phyloP scores from a whole-genome alignment of 2,797 vertebrate genomes.

The Sebastes cheni region DNA sequence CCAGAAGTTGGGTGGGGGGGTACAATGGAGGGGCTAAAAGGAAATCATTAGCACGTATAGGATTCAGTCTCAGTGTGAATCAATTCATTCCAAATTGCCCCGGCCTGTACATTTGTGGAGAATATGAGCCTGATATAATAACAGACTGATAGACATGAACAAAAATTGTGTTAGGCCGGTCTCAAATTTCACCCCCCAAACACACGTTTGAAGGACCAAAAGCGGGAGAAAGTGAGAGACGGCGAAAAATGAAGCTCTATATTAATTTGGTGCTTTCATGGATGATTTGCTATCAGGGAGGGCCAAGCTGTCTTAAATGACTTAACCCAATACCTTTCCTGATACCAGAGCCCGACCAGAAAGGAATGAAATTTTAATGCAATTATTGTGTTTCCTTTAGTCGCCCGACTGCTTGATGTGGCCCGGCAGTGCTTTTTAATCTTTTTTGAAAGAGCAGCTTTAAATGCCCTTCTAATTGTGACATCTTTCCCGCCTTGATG shows the following conservation, averaged over 20 bases:
- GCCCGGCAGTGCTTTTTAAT: slow-evolving; percentile 82
- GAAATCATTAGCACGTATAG: slow-evolving; percentile 92
- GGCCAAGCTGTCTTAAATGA: slow-evolving; percentile 87
- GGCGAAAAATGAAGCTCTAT: slow-evolving; percentile 94
- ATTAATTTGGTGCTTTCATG: slow-evolving; percentile 96
- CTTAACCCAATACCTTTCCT: slow-evolving; percentile 88
- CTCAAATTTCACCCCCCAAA: slow-evolving; percentile 94
- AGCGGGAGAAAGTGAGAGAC: slow-evolving; percentile 72
- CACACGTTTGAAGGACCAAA: slow-evolving; percentile 87
- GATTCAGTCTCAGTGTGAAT: slow-evolving; percentile 90
- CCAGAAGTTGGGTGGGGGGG: slow-evolving; percentile 45
- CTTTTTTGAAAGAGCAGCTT: slow-evolving; percentile 79
- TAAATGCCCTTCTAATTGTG: slow-evolving; percentile 85
- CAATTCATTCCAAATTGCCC: slow-evolving; percentile 99
- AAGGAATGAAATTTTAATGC: slow-evolving; percentile 86
- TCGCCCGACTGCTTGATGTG: slow-evolving; percentile 72
- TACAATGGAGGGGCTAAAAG: slow-evolving; percentile 77
- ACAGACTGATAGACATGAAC: slow-evolving; percentile 96
- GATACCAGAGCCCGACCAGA: slow-evolving; percentile 84
- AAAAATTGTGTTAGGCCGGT: slow-evolving; percentile 95
- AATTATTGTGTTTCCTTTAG: slow-evolving; percentile 86
- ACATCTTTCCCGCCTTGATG: slow-evolving; percentile 80
- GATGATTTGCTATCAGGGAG: slow-evolving; percentile 89
- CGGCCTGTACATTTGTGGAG: slow-evolving; percentile 96
- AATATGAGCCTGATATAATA: slow-evolving; percentile 98